A percentile compares a stretch with the other conserved stretches of the same genome.
Evolutionary conservation across 1,140 invertebrate genomes (phyloP).

Genomic region (Macrosteles quadrilineatus): DNA sequence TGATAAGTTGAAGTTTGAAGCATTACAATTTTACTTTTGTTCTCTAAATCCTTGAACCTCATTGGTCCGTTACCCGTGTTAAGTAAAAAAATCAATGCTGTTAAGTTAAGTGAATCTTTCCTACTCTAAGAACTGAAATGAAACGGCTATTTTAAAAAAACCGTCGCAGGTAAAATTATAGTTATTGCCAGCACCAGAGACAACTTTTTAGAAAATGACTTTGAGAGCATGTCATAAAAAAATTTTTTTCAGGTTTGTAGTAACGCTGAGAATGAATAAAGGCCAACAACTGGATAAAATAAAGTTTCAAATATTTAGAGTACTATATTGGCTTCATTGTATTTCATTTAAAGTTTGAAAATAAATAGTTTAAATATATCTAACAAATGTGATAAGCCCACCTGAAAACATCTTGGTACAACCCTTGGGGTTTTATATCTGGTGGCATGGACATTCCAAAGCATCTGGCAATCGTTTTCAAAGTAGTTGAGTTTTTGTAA

Average conservation of each 20-base stretch:
- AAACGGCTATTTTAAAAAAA: too few species aligned
- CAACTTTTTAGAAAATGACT: neutral
- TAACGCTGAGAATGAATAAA: neutral
- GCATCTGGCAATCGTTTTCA: conserved; percentile 33
- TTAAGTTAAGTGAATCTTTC: too few species aligned
- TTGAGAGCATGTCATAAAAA: neutral
- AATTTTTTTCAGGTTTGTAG: neutral
- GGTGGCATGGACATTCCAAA: conserved; percentile 35
- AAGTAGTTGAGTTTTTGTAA: conserved; percentile 17
- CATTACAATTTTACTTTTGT: too few species aligned
- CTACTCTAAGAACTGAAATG: too few species aligned
- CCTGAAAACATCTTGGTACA: conserved; percentile 36
- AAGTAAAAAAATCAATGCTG: too few species aligned
- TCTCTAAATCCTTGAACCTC: too few species aligned
- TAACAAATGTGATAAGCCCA: neutral
- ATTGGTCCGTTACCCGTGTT: too few species aligned
- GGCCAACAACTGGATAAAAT: too few species aligned
- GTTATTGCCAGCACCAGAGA: too few species aligned
- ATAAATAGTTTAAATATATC: neutral
- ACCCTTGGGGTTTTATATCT: conserved; percentile 26
- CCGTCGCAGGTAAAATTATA: too few species aligned
- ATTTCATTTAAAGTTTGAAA: neutral
- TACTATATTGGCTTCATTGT: neutral
- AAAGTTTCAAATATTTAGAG: too few species aligned
- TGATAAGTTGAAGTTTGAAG: too few species aligned